A percentile compares a stretch with the other conserved stretches of the same genome.
phyloP scores from a whole-genome alignment of 2,888 invertebrate species.

The Stenchaetothrips biformis region DNA sequence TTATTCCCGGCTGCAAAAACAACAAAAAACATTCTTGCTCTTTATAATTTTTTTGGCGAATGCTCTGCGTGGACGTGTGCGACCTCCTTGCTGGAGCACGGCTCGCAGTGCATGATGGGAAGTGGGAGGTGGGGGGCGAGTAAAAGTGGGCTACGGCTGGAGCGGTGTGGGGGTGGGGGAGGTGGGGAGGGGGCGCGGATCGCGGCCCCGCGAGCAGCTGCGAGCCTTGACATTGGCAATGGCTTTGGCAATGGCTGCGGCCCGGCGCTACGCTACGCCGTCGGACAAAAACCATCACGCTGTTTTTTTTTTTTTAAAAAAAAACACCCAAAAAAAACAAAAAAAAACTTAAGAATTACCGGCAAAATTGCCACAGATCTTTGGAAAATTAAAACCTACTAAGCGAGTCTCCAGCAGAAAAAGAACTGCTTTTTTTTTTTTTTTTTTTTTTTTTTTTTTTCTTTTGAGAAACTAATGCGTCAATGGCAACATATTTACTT shows the following conservation, averaged over 20 bases:
- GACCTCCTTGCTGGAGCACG: not conserved
- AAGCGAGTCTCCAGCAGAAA: too few relatives aligned
- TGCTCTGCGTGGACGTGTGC: not conserved
- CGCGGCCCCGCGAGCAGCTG: not conserved
- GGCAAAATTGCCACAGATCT: not conserved
- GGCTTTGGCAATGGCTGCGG: not conserved
- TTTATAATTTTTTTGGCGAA: not conserved
- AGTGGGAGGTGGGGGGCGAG: not conserved
- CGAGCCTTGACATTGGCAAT: constrained; percentile 20
- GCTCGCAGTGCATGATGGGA: not conserved
- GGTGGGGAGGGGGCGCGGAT: not conserved
- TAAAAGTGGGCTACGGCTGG: constrained; percentile 3
- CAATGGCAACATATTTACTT: too few relatives aligned
- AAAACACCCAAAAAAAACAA: not conserved
- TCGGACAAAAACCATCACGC: not conserved
- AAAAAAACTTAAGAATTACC: not conserved
- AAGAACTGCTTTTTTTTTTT: too few relatives aligned
- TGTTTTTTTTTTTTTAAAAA: not conserved
- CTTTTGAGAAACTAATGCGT: too few relatives aligned
- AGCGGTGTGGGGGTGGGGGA: not conserved
- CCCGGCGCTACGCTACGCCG: not conserved
- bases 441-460: too few relatives aligned
- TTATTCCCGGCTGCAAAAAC: too few relatives aligned
- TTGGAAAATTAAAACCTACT: not conserved
- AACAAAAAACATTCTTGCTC: too few relatives aligned